Evolutionary conservation across 2,113 vertebrate species (phyloP), one percentile per base, ranked within the genome.

Genomic region (Chloropsis hardwickii): DNA sequence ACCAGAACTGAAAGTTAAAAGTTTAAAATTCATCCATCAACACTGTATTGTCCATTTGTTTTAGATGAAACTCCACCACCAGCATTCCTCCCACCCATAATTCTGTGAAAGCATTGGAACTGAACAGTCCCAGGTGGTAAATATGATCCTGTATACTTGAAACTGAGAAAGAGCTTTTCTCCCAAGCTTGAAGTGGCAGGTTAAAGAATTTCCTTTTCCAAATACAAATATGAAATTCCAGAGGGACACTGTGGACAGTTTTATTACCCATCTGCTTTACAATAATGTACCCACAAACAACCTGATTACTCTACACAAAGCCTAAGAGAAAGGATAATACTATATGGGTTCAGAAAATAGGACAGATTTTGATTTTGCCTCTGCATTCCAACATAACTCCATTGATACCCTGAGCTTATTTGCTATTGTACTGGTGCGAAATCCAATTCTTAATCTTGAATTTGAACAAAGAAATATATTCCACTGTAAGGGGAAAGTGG

Each of bases 21-120:
- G 86, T 91, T 96, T 79, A 76, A 91, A 87, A 87, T 87, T 76
- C 45, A 85, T 96, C 73, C 25, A 65, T 92, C 78, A 80, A 24
- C 66, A 85, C 47, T 67, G 44, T 45, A 39, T 82, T 16, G 50
- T 48, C 48, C 56, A 29, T 72, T 76, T 81, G 64, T 82, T 84
- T 39, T 5, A 9, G 31, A 33, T 65, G 56, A 91, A 95, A 54
- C 37, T 91, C 31, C 12, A 44, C 44, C 72, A 23, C 48, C 84
- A 76, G 20, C 42, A 61, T 81, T 91, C 64, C 51, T 92, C 61
- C 47, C 66, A 81, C 61, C 45, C 45, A n/a, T 89, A 90, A 88
- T 76, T 92, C 73, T 84, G 25, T 2, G 3, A 64, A 31, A 94
- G 31, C 50, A 25, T 10, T 51, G 51, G 40, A 88, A 81, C 72